These are phyloP conservation scores for Probosciger aterrimus DNA, from an alignment of 2,113 vertebrate genomes.

Conservation along the genomic window DNA sequence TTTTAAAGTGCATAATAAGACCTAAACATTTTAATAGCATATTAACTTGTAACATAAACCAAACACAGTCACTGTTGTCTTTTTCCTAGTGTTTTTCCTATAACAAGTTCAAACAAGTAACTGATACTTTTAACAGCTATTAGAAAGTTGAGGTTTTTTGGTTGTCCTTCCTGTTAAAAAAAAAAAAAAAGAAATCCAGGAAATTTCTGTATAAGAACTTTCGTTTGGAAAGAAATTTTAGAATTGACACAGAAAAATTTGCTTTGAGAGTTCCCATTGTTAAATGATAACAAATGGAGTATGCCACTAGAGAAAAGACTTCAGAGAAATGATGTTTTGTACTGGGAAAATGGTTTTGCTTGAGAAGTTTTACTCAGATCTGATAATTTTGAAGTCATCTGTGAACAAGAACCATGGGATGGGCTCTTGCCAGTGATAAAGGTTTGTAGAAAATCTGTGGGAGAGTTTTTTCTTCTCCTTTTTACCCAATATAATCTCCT, in stretches of 20 bases:
- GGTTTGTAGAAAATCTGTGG: neutral
- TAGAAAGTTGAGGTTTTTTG: neutral
- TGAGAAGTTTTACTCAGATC: neutral
- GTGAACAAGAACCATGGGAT: neutral
- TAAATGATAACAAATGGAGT: neutral
- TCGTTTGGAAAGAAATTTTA: neutral
- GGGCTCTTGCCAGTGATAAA: neutral
- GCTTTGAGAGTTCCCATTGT: neutral
- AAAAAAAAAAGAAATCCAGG: too few relatives aligned
- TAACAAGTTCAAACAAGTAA: slow-evolving; percentile 12
- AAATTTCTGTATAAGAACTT: neutral
- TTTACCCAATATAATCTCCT: neutral
- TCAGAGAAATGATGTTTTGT: neutral
- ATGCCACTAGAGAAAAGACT: neutral
- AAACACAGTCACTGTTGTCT: slow-evolving; percentile 34
- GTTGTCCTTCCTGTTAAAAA: neutral
- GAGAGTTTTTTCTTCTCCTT: neutral
- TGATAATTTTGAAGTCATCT: neutral
- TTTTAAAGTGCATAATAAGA: slow-evolving; percentile 53
- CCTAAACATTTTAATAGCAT: slow-evolving; percentile 44
- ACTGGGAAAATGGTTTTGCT: neutral
- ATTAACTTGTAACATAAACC: slow-evolving; percentile 45
- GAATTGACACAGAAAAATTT: neutral
- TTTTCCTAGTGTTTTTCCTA: slow-evolving; percentile 31
- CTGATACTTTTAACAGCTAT: neutral